Evolutionary conservation across 2,797 vertebrate species (phyloP).

Genomic region (Coluber constrictor): DNA sequence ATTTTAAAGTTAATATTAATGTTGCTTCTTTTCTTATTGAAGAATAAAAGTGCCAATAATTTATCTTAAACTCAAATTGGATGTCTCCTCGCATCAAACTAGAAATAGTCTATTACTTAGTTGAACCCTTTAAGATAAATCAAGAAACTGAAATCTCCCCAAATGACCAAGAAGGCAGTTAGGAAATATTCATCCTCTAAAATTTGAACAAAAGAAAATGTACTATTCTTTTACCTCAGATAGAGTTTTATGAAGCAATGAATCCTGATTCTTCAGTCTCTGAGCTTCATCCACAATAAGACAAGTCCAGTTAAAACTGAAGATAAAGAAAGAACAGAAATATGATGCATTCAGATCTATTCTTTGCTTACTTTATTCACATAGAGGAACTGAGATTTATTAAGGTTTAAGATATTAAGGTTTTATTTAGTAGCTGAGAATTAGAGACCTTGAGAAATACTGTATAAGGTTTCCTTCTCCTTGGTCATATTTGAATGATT

Average conservation of each 20-base stretch:
- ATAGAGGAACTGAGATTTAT: not conserved
- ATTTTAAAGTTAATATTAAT: not conserved
- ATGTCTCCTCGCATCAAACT: not conserved
- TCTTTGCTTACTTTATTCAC: not conserved
- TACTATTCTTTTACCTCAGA: conserved; percentile 75
- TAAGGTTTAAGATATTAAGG: not conserved
- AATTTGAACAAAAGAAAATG: not conserved
- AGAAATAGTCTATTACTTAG: not conserved
- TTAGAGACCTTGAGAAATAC: not conserved
- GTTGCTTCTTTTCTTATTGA: not conserved
- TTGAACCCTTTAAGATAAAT: not conserved
- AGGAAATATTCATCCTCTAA: not conserved
- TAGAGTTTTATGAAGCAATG: conserved; percentile 80
- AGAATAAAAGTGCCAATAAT: not conserved
- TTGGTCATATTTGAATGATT: not conserved
- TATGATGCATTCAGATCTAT: not conserved
- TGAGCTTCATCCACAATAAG: conserved; percentile 94
- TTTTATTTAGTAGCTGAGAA: not conserved
- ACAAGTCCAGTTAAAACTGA: conserved; percentile 70
- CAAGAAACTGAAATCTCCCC: not conserved
- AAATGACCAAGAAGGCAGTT: not conserved
- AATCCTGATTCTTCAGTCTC: conserved; percentile 87
- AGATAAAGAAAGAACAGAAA: conserved; percentile 2
- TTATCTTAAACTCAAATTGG: not conserved
- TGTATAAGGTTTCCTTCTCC: not conserved